These are phyloP conservation scores for Ormyrus nitidulus DNA, from an alignment of 2,888 invertebrate species.

Conservation along the genomic window DNA sequence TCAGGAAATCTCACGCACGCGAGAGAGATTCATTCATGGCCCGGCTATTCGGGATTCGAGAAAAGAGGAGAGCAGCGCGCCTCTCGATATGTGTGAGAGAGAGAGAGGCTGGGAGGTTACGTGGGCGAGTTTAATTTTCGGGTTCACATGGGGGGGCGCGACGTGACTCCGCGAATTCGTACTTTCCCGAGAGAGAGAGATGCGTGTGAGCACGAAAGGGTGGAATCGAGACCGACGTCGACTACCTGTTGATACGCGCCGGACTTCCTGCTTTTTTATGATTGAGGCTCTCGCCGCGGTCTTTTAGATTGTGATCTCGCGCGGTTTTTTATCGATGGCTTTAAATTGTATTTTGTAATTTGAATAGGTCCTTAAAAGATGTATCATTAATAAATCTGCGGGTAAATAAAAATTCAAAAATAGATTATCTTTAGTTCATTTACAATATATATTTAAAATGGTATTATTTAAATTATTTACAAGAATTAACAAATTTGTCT, in stretches of 20 bases:
- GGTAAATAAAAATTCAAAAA: no score
- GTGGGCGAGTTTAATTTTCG: conserved; percentile 37
- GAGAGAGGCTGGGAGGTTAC: not conserved
- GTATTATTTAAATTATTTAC: no score
- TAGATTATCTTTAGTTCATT: no score
- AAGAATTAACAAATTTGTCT: no score
- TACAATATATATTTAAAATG: no score
- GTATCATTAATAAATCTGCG: no score
- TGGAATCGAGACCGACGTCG: not conserved
- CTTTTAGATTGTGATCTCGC: no score
- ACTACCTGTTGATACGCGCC: conserved; percentile 3
- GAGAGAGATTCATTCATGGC: conserved; percentile 11
- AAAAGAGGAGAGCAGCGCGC: not conserved
- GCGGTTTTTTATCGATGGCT: no score
- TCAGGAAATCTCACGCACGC: conserved; percentile 34
- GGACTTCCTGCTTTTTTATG: not conserved
- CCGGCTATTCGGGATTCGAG: not conserved
- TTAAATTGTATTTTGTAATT: not conserved
- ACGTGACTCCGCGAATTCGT: conserved; percentile 37
- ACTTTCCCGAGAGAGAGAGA: not conserved
- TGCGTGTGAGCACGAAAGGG: not conserved
- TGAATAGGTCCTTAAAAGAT: not conserved
- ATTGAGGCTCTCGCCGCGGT: no score
- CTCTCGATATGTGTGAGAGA: not conserved
- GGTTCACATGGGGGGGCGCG: conserved; percentile 27